These are phyloP conservation scores for Agapostemon virescens DNA, from an alignment of 2,888 invertebrate species.

Conservation along the genomic window DNA sequence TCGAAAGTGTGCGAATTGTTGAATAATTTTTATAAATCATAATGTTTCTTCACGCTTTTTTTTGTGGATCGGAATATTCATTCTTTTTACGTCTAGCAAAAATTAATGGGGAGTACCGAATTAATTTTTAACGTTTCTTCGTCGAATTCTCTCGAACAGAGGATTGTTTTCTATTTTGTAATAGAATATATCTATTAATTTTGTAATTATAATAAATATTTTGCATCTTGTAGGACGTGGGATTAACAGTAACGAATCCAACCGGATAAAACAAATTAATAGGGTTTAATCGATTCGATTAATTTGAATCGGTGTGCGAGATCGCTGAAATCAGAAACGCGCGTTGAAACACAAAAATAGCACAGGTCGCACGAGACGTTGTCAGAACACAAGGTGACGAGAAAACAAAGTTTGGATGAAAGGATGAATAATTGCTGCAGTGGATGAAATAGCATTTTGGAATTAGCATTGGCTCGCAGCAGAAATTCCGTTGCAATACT, in stretches of 20 bases:
- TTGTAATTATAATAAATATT: too few species aligned
- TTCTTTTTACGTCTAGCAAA: neutral
- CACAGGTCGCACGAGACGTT: slow-evolving; percentile 63
- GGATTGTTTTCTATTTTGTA: too few species aligned
- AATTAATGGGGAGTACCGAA: neutral
- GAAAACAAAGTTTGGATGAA: slow-evolving; percentile 42
- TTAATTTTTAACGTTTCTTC: too few species aligned
- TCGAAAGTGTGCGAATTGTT: neutral
- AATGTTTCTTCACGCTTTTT: too few species aligned
- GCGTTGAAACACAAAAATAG: slow-evolving; percentile 65
- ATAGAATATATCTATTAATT: too few species aligned
- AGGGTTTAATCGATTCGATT: neutral
- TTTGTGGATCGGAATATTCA: too few species aligned
- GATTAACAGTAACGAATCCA: too few species aligned
- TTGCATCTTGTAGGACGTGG: too few species aligned
- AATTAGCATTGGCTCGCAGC: slow-evolving; percentile 5
- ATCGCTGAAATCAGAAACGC: slow-evolving; percentile 52
- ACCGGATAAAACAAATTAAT: neutral
- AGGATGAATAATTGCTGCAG: slow-evolving; percentile 19
- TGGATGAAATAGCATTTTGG: slow-evolving; percentile 27
- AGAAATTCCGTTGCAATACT: neutral
- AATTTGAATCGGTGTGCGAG: neutral
- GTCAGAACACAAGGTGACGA: slow-evolving; percentile 56
- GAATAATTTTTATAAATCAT: neutral
- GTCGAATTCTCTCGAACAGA: too few species aligned